Conservation (phyloP, 2,113 vertebrate genomes). For the Mellivora capensis region DNA sequence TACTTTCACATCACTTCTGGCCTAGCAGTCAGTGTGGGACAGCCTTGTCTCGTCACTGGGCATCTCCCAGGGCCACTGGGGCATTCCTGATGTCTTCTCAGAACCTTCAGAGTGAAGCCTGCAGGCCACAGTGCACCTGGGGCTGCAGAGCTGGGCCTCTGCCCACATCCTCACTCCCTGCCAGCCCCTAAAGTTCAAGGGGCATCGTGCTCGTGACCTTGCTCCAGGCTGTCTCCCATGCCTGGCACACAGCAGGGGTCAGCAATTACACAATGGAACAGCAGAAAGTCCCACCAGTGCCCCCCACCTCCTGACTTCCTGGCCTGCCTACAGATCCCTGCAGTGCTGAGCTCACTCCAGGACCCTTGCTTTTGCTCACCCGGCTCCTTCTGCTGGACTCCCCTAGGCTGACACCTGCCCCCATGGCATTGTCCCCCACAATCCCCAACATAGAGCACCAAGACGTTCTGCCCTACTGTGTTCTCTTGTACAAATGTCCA, state of each 20-base stretch:
- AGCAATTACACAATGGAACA: not conserved
- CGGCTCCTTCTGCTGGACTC: not conserved
- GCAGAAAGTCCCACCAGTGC: not conserved
- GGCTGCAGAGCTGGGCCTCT: not conserved
- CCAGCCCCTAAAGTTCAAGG: fast-evolving
- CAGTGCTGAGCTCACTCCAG: not conserved
- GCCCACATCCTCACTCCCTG: not conserved
- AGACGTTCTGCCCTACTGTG: not conserved
- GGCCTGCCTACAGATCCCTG: not conserved
- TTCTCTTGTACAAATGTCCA: not conserved
- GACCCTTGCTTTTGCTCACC: not conserved
- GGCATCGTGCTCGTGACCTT: not conserved
- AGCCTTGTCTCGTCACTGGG: not conserved
- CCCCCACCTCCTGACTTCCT: not conserved
- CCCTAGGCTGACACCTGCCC: not conserved
- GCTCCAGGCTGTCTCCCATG: not conserved
- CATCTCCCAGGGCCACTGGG: not conserved
- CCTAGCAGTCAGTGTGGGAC: not conserved
- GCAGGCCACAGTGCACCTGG: not conserved
- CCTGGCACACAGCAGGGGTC: not conserved
- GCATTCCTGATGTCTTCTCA: not conserved
- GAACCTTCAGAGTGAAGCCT: not conserved
- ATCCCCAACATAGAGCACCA: not conserved
- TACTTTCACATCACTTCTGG: not conserved
- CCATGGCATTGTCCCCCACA: not conserved